Evolutionary conservation across 1,140 invertebrate species (phyloP), one percentile per base, ranked within the genome.

Genomic region (Papilio xuthus): DNA sequence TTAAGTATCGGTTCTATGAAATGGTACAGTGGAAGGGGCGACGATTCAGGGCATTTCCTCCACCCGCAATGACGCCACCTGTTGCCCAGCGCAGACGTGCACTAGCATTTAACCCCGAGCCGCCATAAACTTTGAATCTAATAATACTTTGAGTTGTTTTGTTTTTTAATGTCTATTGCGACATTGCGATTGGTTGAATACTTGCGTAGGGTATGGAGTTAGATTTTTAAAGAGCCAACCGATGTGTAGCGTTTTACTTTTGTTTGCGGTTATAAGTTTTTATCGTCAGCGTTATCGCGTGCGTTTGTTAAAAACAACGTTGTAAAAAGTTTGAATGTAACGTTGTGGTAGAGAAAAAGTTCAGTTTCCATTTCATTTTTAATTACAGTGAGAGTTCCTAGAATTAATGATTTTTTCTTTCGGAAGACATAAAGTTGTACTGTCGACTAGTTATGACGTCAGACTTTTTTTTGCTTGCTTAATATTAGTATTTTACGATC

Each of bases 161-260:
- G 1, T 20, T 81, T 87, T 87, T 80, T 83, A 87, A 89, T 88
- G 86, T 89, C 80, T 80, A 82, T 83, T 83, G 85, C 84, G 83
- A 86, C 80, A 82, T 80, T 84, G 84, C 86, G 90, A 91, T 90
- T 89, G 90, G 90, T 80, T 71, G 63, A 37, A 75, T 75, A 56
- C 71, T 78, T 47, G 42, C 81, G 79, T 69, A 81, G 82, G 78
- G 79, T 72, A 73, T 80, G 82, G 81, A 77, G 81, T 77, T 78
- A 80, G 47, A 15, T 79, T 56, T 79, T 63, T 47, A 81, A 82
- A 83, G 83, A 83, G 79, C 84, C 82, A 85, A 81, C 83, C 67
- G 80, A 82, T 80, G 81, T 81, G 78, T 79, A 77, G 80, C 13
- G 50, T 53, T 9, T 67, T 32, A 20, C 56, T 79, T 81, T 82